These are phyloP conservation scores for Drosophila lowei DNA, from an alignment of 1,140 invertebrate genomes.

Conservation along the genomic window DNA sequence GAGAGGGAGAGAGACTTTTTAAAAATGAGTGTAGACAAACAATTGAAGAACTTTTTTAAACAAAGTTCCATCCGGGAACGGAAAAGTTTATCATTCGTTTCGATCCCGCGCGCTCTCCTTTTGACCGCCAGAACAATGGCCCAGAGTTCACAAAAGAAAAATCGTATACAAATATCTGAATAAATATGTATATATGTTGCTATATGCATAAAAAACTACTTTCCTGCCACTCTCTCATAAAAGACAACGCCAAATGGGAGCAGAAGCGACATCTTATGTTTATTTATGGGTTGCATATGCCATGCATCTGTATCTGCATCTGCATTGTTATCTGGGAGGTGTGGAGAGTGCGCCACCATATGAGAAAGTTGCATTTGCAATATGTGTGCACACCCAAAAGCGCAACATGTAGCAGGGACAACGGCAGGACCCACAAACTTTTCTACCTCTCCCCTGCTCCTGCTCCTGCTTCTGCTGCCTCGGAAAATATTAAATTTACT, in stretches of 20 bases:
- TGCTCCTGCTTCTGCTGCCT: not conserved
- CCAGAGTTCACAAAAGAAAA: not conserved
- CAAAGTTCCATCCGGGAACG: not conserved
- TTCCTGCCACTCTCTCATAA: slow-evolving; percentile 1
- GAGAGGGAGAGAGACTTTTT: too few relatives aligned
- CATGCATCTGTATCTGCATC: slow-evolving; percentile 20
- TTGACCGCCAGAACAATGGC: slow-evolving; percentile 25
- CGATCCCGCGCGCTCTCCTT: not conserved
- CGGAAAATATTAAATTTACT: slow-evolving; percentile 44
- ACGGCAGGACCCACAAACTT: slow-evolving; percentile 1
- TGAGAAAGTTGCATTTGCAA: slow-evolving; percentile 22
- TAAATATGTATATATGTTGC: slow-evolving; percentile 45
- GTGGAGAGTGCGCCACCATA: too few relatives aligned
- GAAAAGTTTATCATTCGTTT: slow-evolving; percentile 23
- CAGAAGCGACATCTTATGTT: slow-evolving; percentile 68
- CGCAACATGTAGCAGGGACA: slow-evolving; percentile 56
- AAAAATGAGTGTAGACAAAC: too few relatives aligned
- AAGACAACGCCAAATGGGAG: slow-evolving; percentile 43
- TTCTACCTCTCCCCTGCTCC: slow-evolving; percentile 17
- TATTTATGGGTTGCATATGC: slow-evolving; percentile 68
- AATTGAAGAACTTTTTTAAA: too few relatives aligned
- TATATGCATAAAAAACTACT: slow-evolving; percentile 31
- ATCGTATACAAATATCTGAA: slow-evolving; percentile 17
- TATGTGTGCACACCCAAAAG: slow-evolving; percentile 8
- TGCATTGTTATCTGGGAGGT: too few relatives aligned